phyloP scores from a whole-genome alignment of 2,797 vertebrate genomes.

The Ataeniobius toweri region DNA sequence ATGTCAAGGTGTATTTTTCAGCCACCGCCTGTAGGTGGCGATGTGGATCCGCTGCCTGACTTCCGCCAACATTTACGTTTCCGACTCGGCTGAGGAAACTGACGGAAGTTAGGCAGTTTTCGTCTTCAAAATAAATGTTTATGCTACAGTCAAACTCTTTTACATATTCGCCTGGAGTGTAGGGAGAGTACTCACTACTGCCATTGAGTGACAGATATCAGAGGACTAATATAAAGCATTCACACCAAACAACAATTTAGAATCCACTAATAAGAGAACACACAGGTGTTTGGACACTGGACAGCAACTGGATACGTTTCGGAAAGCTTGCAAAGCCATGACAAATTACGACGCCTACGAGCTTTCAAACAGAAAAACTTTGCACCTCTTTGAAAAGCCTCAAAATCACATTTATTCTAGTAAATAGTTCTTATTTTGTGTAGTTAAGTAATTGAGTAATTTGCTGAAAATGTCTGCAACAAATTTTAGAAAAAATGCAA shows the following conservation, averaged over 20 bases:
- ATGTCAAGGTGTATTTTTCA: neutral
- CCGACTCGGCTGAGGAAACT: neutral
- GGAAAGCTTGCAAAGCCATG: neutral
- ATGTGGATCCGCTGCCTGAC: neutral
- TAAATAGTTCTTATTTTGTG: neutral
- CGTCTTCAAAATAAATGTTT: constrained; percentile 19
- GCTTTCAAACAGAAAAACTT: neutral
- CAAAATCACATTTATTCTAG: neutral
- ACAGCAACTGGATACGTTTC: neutral
- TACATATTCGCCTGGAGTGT: neutral
- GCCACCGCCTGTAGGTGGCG: neutral
- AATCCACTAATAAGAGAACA: neutral
- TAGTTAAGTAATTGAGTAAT: no score
- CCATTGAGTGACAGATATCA: neutral
- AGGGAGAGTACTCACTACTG: neutral
- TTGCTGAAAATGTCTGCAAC: no score
- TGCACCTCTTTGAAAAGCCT: neutral
- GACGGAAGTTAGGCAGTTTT: neutral
- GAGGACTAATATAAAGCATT: neutral
- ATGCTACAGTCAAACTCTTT: neutral
- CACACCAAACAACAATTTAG: no score
- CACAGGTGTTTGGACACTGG: neutral
- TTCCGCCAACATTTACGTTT: constrained; percentile 15
- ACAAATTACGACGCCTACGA: neutral
- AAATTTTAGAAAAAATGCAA: no score